phyloP scores from a whole-genome alignment of 2,888 invertebrate species.

The Dasysyrphus albostriatus region DNA sequence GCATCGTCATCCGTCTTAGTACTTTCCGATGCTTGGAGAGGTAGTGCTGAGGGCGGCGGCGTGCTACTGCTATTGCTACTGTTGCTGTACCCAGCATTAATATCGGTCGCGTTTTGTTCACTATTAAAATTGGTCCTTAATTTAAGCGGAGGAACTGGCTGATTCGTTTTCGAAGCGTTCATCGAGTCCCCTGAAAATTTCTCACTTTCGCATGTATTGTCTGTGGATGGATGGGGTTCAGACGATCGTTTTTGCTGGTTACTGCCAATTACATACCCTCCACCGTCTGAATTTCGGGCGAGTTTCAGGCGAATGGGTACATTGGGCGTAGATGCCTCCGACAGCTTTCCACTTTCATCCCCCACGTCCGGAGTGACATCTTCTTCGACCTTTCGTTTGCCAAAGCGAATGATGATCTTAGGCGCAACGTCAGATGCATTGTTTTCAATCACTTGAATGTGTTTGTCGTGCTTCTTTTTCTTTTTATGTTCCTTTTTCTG shows the following conservation, averaged over 20 bases:
- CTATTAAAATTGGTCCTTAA: conserved; percentile 72
- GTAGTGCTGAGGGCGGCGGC: conserved; percentile 60
- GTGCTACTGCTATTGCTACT: conserved; percentile 66
- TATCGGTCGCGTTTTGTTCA: conserved; percentile 68
- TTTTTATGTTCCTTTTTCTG: conserved; percentile 85
- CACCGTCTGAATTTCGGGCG: conserved; percentile 92
- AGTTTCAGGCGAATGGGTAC: conserved; percentile 94
- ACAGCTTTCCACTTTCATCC: conserved; percentile 32
- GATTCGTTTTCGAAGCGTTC: conserved; percentile 52
- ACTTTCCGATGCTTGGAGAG: conserved; percentile 86
- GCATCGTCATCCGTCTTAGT: conserved; percentile 88
- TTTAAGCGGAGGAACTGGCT: conserved; percentile 74
- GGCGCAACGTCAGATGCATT: conserved; percentile 85
- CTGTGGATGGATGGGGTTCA: conserved; percentile 33
- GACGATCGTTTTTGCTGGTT: conserved; percentile 66
- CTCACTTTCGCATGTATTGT: conserved; percentile 32
- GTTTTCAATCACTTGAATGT: conserved; percentile 85
- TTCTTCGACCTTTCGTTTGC: conserved; percentile 82
- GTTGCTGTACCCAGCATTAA: conserved; percentile 66
- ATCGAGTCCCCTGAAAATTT: conserved; percentile 46
- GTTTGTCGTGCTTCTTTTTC: conserved; percentile 85
- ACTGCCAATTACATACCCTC: conserved; percentile 84
- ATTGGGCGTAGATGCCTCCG: conserved; percentile 80
- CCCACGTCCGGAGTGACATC: conserved; percentile 65
- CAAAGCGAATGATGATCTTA: conserved; percentile 91